phyloP scores from a whole-genome alignment of 2,888 invertebrate species.

The Anticlea derivata region DNA sequence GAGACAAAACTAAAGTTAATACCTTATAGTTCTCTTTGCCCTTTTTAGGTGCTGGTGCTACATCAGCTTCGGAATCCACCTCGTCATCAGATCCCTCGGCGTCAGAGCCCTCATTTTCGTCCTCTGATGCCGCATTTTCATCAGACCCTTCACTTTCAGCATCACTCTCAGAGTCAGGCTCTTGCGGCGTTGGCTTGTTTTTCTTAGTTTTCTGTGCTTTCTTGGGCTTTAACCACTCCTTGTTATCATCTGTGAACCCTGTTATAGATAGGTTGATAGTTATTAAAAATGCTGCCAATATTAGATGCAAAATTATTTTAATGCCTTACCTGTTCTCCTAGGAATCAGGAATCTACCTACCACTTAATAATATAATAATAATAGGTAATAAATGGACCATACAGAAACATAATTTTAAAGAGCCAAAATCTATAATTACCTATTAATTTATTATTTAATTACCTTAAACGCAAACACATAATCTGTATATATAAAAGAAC shows the following conservation, averaged over 20 bases:
- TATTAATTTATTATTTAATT: no score
- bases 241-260: slow-evolving; percentile 89
- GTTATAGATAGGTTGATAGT: slow-evolving; percentile 34
- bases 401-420: no score
- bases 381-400: no score
- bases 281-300: no score
- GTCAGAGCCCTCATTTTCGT: slow-evolving; percentile 12
- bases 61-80: slow-evolving; percentile 39
- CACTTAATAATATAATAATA: no score
- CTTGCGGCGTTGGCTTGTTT: slow-evolving; percentile 45
- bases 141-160: slow-evolving; percentile 47
- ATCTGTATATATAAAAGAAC: no score
- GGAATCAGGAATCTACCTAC: no score
- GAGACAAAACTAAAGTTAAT: no score
- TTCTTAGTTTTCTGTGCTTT: slow-evolving; percentile 70
- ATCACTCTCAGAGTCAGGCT: slow-evolving; percentile 50
- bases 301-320: no score
- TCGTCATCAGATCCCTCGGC: slow-evolving; percentile 47
- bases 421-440: no score
- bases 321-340: no score
- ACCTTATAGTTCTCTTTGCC: slow-evolving; percentile 71
- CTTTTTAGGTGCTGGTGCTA: slow-evolving; percentile 38
- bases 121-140: slow-evolving; percentile 7
- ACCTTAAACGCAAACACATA: no score
- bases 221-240: slow-evolving; percentile 87